Percentiles rank a stretch among this genome's conserved stretches.
These are phyloP conservation scores for Pseudomyrmex flavicornis DNA, from an alignment of 1,140 invertebrate species.

Conservation along the genomic window DNA sequence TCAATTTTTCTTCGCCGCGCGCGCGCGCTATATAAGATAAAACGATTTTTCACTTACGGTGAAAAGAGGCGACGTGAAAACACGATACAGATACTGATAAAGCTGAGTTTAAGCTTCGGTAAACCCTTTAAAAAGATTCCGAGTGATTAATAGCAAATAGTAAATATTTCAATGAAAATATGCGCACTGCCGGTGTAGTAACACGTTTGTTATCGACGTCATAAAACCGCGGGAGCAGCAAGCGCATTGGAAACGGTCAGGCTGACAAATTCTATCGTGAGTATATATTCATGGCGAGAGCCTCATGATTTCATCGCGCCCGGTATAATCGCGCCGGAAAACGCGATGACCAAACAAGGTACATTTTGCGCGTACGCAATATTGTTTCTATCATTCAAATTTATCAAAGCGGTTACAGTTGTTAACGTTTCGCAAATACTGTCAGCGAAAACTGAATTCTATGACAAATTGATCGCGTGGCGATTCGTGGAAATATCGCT, in stretches of 20 bases:
- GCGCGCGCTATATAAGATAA: not conserved
- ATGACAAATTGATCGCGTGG: conserved; percentile 28
- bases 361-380: conserved; percentile 28
- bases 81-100: not conserved
- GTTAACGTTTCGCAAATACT: conserved; percentile 40
- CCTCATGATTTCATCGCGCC: conserved; percentile 51
- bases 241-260: not conserved
- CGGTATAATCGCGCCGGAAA: conserved; percentile 43
- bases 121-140: conserved; percentile 3
- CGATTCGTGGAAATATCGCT: conserved; percentile 22
- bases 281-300: conserved; percentile 37
- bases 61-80: conserved; percentile 15
- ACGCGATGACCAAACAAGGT: conserved; percentile 47
- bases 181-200: conserved; percentile 10
- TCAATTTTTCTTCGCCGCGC: conserved; percentile 12
- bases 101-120: conserved; percentile 26
- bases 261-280: conserved; percentile 35
- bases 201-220: conserved; percentile 31
- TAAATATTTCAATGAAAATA: conserved; percentile 17
- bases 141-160: conserved; percentile 24
- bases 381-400: conserved; percentile 53
- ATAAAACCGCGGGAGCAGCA: conserved; percentile 32
- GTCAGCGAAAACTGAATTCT: conserved; percentile 45
- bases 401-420: conserved; percentile 51
- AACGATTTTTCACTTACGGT: conserved; percentile 53